Evolutionary conservation across 2,113 vertebrate species (phyloP).

Genomic region (Gopherus evgoodei): DNA sequence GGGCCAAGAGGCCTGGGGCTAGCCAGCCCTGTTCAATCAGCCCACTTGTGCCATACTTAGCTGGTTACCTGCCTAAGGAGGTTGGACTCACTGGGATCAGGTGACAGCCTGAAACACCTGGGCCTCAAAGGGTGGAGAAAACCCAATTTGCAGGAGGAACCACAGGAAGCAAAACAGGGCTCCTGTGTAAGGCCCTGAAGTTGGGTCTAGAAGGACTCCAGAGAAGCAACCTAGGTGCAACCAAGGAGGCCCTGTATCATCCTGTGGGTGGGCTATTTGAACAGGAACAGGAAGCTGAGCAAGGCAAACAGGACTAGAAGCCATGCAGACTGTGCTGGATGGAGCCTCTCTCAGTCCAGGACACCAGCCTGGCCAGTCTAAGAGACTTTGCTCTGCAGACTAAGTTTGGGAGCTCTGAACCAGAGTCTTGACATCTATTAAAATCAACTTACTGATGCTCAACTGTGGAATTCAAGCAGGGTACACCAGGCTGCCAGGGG

Average conservation of each 20-base stretch:
- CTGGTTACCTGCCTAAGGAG: neutral
- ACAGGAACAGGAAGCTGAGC: neutral
- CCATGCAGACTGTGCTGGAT: neutral
- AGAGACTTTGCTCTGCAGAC: neutral
- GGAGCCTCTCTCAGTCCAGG: neutral
- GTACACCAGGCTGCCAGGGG: neutral
- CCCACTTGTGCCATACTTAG: neutral
- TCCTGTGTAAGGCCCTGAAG: neutral
- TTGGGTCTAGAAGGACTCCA: neutral
- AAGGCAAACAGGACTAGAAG: neutral
- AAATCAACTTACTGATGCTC: neutral
- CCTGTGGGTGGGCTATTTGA: neutral
- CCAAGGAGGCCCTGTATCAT: no score
- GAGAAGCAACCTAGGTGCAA: neutral
- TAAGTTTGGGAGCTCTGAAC: neutral
- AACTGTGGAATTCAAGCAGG: neutral
- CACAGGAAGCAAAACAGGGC: neutral
- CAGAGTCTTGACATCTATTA: neutral
- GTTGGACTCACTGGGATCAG: neutral
- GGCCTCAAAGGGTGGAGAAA: neutral
- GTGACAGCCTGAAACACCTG: neutral
- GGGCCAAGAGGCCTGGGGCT: neutral
- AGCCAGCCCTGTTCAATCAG: neutral
- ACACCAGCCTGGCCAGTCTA: neutral
- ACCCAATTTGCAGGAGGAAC: neutral